phyloP scores from a whole-genome alignment of 2,113 vertebrate genomes.

The Gambusia holbrooki region DNA sequence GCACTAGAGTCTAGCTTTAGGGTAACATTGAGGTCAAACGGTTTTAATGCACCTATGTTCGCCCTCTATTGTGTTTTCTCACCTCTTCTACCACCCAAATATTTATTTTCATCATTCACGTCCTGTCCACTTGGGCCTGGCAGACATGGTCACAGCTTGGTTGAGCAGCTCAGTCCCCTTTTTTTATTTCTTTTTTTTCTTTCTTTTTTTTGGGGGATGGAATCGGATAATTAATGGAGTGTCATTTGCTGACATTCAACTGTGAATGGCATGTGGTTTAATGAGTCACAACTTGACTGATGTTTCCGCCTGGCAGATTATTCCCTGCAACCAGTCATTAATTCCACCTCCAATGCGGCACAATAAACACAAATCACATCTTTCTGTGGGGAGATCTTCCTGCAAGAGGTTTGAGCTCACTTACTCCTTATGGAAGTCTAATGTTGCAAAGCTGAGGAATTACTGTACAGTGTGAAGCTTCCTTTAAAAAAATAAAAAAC shows the following conservation, averaged over 20 bases:
- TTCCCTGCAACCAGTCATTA: slow-evolving; percentile 14
- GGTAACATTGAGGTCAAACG: slow-evolving; percentile 81
- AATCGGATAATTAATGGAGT: slow-evolving; percentile 9
- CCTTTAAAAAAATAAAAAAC: slow-evolving; percentile 5
- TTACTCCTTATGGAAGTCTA: slow-evolving; percentile 68
- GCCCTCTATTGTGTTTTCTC: slow-evolving; percentile 38
- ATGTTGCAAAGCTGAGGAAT: slow-evolving; percentile 41
- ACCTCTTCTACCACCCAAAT: slow-evolving; percentile 8
- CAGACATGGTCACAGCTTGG: slow-evolving; percentile 26
- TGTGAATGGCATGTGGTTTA: slow-evolving; percentile 22
- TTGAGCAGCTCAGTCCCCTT: not conserved
- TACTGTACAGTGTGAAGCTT: slow-evolving; percentile 42
- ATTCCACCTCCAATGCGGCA: slow-evolving; percentile 33
- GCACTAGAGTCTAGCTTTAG: slow-evolving; percentile 93
- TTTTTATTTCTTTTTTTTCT: no score
- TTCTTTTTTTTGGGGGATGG: not conserved
- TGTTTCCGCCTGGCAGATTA: slow-evolving; percentile 10
- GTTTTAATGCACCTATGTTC: slow-evolving; percentile 55
- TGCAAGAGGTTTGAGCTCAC: slow-evolving; percentile 43
- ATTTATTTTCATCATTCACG: slow-evolving; percentile 23
- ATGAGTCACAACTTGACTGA: slow-evolving; percentile 19
- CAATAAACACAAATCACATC: slow-evolving; percentile 44
- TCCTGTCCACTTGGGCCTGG: slow-evolving; percentile 3
- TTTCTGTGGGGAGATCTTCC: slow-evolving; percentile 46
- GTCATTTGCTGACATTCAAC: slow-evolving; percentile 38